Percentiles rank a stretch among this genome's conserved stretches.
These are phyloP conservation scores for Aspidiotus destructor DNA, from an alignment of 2,888 invertebrate species.

Conservation along the genomic window DNA sequence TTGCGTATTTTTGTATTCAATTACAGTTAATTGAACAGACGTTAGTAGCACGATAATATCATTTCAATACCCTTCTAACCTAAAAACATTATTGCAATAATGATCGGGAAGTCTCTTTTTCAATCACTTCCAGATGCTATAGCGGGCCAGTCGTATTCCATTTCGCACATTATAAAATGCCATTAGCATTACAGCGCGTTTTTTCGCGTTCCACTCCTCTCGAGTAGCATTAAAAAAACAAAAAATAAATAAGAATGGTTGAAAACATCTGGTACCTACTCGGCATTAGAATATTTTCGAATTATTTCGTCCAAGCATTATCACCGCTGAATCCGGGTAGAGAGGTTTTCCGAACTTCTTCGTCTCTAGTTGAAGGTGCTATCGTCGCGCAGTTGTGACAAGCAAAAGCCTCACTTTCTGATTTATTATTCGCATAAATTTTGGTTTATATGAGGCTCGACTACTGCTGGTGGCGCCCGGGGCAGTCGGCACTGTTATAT, in stretches of 20 bases:
- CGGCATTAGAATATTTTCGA: slow-evolving; percentile 1
- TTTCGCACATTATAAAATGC: not conserved
- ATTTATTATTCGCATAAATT: slow-evolving; percentile 33
- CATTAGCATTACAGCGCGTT: not conserved
- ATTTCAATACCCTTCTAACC: too few relatives aligned
- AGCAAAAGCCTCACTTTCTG: slow-evolving; percentile 31
- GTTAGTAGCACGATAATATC: too few relatives aligned
- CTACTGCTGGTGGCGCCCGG: not conserved
- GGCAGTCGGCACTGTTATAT: not conserved
- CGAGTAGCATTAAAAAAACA: not conserved
- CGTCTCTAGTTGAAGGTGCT: not conserved
- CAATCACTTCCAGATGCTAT: too few relatives aligned
- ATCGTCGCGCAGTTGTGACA: slow-evolving; percentile 23
- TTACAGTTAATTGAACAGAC: too few relatives aligned
- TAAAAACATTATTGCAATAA: too few relatives aligned
- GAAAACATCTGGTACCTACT: not conserved
- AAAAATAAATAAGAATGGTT: not conserved
- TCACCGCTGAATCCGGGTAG: not conserved
- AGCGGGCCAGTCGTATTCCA: not conserved
- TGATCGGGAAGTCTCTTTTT: too few relatives aligned
- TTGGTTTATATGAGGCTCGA: not conserved
- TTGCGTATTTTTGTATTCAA: too few relatives aligned
- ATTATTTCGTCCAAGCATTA: not conserved
- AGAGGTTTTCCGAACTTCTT: not conserved
- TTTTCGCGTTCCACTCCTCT: too few relatives aligned